Conservation (phyloP, 2,888 invertebrate species). For the Oxycera nigricornis region DNA sequence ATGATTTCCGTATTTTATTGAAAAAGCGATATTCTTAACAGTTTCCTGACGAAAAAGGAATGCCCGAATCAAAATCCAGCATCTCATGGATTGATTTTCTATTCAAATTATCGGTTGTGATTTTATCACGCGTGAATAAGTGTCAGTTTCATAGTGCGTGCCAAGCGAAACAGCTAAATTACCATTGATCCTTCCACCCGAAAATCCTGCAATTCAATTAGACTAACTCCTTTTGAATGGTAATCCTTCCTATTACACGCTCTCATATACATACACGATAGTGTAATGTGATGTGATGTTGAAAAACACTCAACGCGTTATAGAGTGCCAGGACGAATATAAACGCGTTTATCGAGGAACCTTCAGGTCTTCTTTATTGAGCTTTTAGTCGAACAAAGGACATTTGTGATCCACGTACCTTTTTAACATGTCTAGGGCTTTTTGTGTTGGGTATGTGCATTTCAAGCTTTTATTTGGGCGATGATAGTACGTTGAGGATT, state of each 20-base stretch:
- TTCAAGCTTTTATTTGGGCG: slow-evolving; percentile 8
- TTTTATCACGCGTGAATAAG: slow-evolving; percentile 25
- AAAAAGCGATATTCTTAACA: too few species aligned
- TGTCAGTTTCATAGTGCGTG: slow-evolving; percentile 1
- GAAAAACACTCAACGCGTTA: slow-evolving; percentile 35
- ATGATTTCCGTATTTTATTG: too few species aligned
- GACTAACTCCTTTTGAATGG: slow-evolving; percentile 33
- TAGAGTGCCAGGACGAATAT: slow-evolving; percentile 31
- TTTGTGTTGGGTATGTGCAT: not conserved
- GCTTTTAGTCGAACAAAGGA: slow-evolving; percentile 37
- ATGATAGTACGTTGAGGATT: too few species aligned
- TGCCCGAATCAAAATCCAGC: too few species aligned
- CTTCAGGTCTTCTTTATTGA: slow-evolving; percentile 31
- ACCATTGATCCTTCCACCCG: slow-evolving; percentile 11
- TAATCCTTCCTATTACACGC: slow-evolving; percentile 26
- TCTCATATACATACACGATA: not conserved
- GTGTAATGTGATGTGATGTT: slow-evolving; percentile 9
- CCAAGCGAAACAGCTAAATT: slow-evolving; percentile 29
- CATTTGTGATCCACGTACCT: slow-evolving; percentile 29
- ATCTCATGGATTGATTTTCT: too few species aligned
- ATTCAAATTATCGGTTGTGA: too few species aligned
- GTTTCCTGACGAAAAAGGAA: too few species aligned
- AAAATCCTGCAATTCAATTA: slow-evolving; percentile 38
- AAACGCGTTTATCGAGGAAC: slow-evolving; percentile 22
- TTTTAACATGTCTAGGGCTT: slow-evolving; percentile 23